Base-by-base conservation (phyloP, 1,140 invertebrate species). In the Heliconius melpomene region DNA sequence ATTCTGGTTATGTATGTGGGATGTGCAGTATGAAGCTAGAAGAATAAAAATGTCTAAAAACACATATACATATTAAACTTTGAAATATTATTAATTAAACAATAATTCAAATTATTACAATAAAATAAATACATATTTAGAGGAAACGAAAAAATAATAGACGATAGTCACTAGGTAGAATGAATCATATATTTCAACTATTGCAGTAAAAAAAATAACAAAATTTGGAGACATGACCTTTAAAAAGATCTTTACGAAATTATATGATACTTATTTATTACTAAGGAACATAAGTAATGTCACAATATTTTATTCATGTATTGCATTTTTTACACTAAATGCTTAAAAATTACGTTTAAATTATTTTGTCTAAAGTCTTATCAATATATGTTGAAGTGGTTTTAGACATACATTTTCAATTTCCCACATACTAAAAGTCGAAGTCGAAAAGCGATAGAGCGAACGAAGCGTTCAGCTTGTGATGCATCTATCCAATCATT, bases 241-340 rank as follows among this genome's bases (percentile, higher is more conserved):
- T 66, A 26, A 66, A 26, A 66, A 66, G 60, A 66, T 66, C 60
- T 66, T 66, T 26, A 66, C 11, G 26, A 11, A 66, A 66, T 66
- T 26, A 66, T 16, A 66, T 29, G 9, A 66, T 29, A 66, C 13
- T 66, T 66, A 66, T 66, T 60, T 66, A 29, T 66, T 5, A 29
- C 23, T 66, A 66, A 66, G 57, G 57, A 66, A 66, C 57, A 57
- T 57, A 57, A 20, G 23, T 23, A 60, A 26, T 66, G 23, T 66
- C 57, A 66, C 57, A 66, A 66, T 66, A 26, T 66, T 66, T 26
- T 29, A 66, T 16, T 66, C 0, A 66, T 9, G 26, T 40, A 13
- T 40, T 9, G n/a, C 23, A 29, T 23, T 66, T 66, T 60, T 66
- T 13, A 66, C 57, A 66, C 1, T 16, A 16, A 66, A 66, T 66